phyloP scores from a whole-genome alignment of 1,140 invertebrate genomes.

The Thereuonema tuberculata region DNA sequence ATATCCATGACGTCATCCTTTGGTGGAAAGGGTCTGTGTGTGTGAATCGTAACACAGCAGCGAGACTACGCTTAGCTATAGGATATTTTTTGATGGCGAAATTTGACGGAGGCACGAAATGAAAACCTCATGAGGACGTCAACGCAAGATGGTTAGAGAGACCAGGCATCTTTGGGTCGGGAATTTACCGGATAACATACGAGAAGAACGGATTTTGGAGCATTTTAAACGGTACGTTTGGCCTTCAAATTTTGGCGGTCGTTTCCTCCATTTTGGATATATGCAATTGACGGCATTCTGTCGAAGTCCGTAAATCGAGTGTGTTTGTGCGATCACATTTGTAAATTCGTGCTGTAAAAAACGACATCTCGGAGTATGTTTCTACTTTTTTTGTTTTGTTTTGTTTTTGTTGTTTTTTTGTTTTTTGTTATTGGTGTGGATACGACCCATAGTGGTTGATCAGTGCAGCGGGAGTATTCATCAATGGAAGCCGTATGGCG shows the following conservation, averaged over 20 bases:
- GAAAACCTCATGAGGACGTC: constrained; percentile 46
- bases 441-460: no score
- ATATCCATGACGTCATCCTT: constrained; percentile 7
- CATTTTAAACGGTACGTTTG: constrained; percentile 86
- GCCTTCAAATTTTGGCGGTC: constrained; percentile 16
- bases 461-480: no score
- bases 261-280: constrained; percentile 11
- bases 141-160: constrained; percentile 97
- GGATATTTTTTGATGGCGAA: neutral
- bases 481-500: no score
- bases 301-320: no score
- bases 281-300: no score
- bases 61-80: neutral
- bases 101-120: constrained; percentile 3
- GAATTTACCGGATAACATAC: constrained; percentile 98
- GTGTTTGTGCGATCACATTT: no score
- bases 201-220: constrained; percentile 85
- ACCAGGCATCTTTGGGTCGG: constrained; percentile 99
- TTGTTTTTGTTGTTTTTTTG: no score
- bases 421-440: no score
- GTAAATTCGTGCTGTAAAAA: no score
- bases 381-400: no score
- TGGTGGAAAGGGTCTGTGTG: neutral
- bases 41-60: constrained; percentile 7
- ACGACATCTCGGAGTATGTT: no score